Percentiles rank a stretch among this genome's conserved stretches.
These are phyloP conservation scores for Paralichthys olivaceus DNA, from an alignment of 2,113 vertebrate genomes.

Conservation along the genomic window DNA sequence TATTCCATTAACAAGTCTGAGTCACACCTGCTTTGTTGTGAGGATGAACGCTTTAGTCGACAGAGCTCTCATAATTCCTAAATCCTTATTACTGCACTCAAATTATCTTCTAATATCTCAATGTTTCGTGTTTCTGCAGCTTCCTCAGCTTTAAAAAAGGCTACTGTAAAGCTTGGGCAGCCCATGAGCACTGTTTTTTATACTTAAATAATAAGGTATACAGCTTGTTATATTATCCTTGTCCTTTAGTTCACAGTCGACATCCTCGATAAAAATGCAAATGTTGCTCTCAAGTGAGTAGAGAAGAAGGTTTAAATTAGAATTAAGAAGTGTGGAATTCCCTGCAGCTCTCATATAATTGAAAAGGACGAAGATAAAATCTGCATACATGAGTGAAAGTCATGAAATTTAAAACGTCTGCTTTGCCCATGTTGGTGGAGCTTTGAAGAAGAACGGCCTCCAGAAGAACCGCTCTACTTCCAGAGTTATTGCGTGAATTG, in stretches of 20 bases:
- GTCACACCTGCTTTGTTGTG: constrained; percentile 39
- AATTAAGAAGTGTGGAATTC: neutral
- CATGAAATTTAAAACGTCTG: constrained; percentile 30
- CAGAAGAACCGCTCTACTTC: constrained; percentile 2
- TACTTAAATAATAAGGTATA: constrained; percentile 19
- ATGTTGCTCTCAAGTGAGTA: constrained; percentile 21
- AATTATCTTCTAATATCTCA: constrained; percentile 45
- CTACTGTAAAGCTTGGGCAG: constrained; percentile 1
- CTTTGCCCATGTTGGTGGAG: neutral
- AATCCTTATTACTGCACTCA: constrained; percentile 36
- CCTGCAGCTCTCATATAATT: constrained; percentile 32
- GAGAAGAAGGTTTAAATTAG: constrained; percentile 18
- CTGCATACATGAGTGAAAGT: constrained; percentile 19
- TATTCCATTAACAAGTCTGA: neutral
- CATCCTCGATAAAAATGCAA: constrained; percentile 3
- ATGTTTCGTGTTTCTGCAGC: constrained; percentile 1
- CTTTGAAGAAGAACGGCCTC: constrained; percentile 8
- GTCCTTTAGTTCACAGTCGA: constrained; percentile 1
- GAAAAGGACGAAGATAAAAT: constrained; percentile 50
- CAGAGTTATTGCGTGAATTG: constrained; percentile 3
- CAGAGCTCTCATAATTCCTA: constrained; percentile 20
- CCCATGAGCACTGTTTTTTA: constrained; percentile 17
- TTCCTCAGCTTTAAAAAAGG: constrained; percentile 3
- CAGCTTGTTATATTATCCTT: neutral
- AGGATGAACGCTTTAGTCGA: neutral